Conservation (phyloP, 2,113 vertebrate genomes). For the Trichechus manatus region DNA sequence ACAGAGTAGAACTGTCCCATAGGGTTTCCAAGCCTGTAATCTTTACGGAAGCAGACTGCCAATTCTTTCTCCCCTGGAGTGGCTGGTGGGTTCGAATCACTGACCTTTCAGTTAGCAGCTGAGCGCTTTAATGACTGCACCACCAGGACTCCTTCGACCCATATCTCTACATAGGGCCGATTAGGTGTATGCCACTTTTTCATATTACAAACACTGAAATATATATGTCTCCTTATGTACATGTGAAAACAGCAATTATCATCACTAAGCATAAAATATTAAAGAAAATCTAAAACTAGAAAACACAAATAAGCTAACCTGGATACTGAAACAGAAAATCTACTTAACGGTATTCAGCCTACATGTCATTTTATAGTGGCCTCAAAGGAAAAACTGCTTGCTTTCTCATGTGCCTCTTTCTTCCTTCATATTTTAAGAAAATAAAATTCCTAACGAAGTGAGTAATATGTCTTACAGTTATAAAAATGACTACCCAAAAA, state of each 20-base stretch:
- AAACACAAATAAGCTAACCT: background rate
- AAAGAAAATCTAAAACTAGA: conserved; percentile 28
- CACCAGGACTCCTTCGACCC: background rate
- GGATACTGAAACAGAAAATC: background rate
- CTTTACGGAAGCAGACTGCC: background rate
- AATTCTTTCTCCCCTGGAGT: background rate
- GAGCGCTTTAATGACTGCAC: too few species aligned
- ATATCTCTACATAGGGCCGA: background rate
- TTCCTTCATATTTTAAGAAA: conserved; percentile 34
- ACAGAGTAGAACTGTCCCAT: background rate
- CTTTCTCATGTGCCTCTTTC: background rate
- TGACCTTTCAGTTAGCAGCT: too few species aligned
- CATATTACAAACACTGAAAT: background rate
- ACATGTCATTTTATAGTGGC: background rate
- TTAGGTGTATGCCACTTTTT: background rate
- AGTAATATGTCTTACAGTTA: background rate
- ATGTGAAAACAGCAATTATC: background rate
- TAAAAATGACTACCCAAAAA: background rate
- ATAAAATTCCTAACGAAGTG: background rate
- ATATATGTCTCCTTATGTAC: background rate
- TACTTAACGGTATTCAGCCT: background rate
- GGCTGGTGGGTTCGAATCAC: too few species aligned
- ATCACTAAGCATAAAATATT: background rate
- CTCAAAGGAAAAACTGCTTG: background rate
- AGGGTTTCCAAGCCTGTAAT: background rate